Base-by-base conservation (phyloP, 2,888 invertebrate genomes). In the Oeneis ivallda region DNA sequence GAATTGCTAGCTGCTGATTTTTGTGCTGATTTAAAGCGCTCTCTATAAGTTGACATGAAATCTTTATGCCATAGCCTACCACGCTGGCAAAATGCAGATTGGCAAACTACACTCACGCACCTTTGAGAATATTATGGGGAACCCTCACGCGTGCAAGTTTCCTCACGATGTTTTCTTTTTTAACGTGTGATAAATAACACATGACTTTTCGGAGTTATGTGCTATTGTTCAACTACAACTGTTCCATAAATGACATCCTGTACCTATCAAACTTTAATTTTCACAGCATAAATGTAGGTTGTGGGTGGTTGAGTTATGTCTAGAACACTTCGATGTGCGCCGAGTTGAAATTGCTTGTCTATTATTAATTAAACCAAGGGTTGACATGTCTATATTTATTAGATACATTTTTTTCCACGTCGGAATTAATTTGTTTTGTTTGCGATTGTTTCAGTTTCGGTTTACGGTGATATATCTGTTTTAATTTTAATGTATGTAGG, bases 281-380 rank as follows among this genome's bases (percentile, higher is more conserved):
- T 32, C 34, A 15, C 37, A 17, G 9, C 4, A 53, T 37, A 9
- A 9, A 3, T 37, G n/a, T 34, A 9, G 34, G 37, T 17, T 15
- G 15, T 9, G 37, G 15, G 26, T 26, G 26, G 26, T 26, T 26
- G 26, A 5, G 26, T 26, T 26, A 9, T 53, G 9, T 1, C 34
- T 37, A 11, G 37, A 53, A 53, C 53, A 53, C 15, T 37, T 53
- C 15, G 37, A 53, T 53, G 34, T 53, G 3, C 37, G 17, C 37
- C 15, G 37, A 37, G 15, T 37, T 37, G 15, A 53, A 53, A 53
- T 37, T 15, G 17, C 37, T 53, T 53, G 53, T 37, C 10, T 37
- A 37, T n/a, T 4, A 26, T 26, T 26, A 9, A 53, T 53, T n/a
- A 34, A 15, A 53, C 34, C 37, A 34, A 53, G 53, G 53, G 37